phyloP scores from a whole-genome alignment of 2,888 invertebrate species.

The Unio delphinus region DNA sequence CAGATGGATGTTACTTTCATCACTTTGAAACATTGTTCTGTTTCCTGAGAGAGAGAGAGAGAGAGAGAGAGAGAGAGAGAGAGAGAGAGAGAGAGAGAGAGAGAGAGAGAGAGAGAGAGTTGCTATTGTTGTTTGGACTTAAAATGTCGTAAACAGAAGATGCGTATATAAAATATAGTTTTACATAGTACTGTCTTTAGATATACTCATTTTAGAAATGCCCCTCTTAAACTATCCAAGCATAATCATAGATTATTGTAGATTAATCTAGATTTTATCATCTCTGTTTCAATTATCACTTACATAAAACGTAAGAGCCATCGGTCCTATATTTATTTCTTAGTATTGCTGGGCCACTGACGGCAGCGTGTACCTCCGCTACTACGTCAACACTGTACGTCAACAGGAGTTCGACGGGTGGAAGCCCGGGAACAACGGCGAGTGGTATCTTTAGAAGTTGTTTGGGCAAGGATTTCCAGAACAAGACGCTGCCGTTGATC shows the following conservation, averaged over 20 bases:
- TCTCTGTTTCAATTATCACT: background rate
- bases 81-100: too few species aligned
- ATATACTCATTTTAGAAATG: too few species aligned
- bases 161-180: too few species aligned
- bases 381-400: slow-evolving; percentile 11
- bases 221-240: too few species aligned
- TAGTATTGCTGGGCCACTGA: slow-evolving; percentile 4
- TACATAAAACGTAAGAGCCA: slow-evolving; percentile 17
- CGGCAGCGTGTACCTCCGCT: slow-evolving; percentile 17
- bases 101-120: too few species aligned
- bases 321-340: slow-evolving; percentile 12
- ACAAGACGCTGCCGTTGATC: slow-evolving; percentile 9
- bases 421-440: slow-evolving; percentile 10
- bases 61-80: too few species aligned
- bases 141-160: too few species aligned
- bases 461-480: slow-evolving; percentile 9
- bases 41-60: too few species aligned
- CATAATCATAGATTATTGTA: background rate
- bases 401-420: slow-evolving; percentile 19
- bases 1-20: too few species aligned
- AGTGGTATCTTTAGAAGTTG: slow-evolving; percentile 18
- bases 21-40: too few species aligned
- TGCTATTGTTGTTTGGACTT: too few species aligned
- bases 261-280: background rate
- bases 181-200: too few species aligned